Percentiles rank a stretch among this genome's conserved stretches.
Evolutionary conservation across 2,888 invertebrate genomes (phyloP).

Genomic region (Andrena bicolor): DNA sequence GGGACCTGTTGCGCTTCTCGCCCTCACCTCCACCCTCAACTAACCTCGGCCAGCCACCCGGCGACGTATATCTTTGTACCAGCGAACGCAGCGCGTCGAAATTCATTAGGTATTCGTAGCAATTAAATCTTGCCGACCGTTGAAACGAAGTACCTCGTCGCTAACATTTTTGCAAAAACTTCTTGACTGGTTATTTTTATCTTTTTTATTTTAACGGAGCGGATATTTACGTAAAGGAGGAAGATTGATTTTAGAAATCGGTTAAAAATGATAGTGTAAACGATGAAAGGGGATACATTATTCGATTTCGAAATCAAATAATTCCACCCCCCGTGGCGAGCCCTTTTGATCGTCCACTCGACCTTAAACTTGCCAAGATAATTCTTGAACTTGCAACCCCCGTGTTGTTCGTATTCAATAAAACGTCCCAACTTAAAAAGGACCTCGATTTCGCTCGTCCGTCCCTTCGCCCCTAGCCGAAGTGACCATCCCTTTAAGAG

Average conservation of each 20-base stretch:
- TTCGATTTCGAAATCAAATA: slow-evolving; percentile 54
- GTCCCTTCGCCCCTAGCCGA: slow-evolving; percentile 31
- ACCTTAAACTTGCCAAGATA: slow-evolving; percentile 59
- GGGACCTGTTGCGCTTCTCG: slow-evolving; percentile 84
- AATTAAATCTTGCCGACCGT: slow-evolving; percentile 73
- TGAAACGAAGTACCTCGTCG: slow-evolving; percentile 24
- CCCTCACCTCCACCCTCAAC: slow-evolving; percentile 70
- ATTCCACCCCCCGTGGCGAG: slow-evolving; percentile 23
- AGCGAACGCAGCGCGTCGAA: slow-evolving; percentile 46
- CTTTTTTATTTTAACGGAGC: too few relatives aligned
- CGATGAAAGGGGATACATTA: slow-evolving; percentile 39
- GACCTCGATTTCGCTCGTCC: slow-evolving; percentile 33
- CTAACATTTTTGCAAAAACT: slow-evolving; percentile 9
- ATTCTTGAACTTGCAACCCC: slow-evolving; percentile 49
- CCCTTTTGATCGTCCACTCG: slow-evolving; percentile 50
- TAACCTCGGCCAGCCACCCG: slow-evolving; percentile 69
- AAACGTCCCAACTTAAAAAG: slow-evolving; percentile 54
- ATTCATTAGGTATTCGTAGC: slow-evolving; percentile 79
- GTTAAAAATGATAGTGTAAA: slow-evolving; percentile 22
- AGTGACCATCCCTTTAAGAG: slow-evolving; percentile 56
- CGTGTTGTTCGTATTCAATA: slow-evolving; percentile 35
- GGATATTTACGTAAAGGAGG: background rate
- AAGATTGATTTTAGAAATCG: background rate
- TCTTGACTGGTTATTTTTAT: background rate
- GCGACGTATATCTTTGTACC: slow-evolving; percentile 40